These are phyloP conservation scores for Oreotrochilus melanogaster DNA, from an alignment of 2,113 vertebrate species.

Conservation along the genomic window DNA sequence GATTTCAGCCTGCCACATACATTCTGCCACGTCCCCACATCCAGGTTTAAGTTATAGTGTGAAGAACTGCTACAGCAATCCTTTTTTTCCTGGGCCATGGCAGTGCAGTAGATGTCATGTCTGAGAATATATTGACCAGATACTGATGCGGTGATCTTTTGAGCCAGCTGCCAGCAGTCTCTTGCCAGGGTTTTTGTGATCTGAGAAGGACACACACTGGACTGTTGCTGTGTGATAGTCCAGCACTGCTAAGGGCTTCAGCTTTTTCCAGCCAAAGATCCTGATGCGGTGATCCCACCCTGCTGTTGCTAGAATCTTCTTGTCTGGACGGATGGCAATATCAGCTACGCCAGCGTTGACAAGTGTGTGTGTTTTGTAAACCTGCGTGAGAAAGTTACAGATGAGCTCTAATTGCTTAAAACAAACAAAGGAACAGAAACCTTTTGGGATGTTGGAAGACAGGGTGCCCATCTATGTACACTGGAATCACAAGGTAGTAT, in stretches of 20 bases:
- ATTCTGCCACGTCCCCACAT: background rate
- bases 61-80: background rate
- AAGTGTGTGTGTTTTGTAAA: slow-evolving; percentile 77
- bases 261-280: slow-evolving; percentile 90
- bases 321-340: slow-evolving; percentile 84
- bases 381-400: slow-evolving; percentile 73
- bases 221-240: slow-evolving; percentile 87
- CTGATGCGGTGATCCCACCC: slow-evolving; percentile 94
- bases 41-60: background rate
- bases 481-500: background rate
- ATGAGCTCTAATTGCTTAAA: background rate
- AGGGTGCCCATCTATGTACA: background rate
- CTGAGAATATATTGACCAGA: slow-evolving; percentile 90
- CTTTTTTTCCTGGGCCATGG: background rate
- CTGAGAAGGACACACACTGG: slow-evolving; percentile 88
- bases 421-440: background rate
- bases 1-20: background rate
- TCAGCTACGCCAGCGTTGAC: slow-evolving; percentile 91
- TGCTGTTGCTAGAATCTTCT: slow-evolving; percentile 87
- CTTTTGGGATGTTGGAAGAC: background rate
- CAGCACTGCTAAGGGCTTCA: slow-evolving; percentile 90
- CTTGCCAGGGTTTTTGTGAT: slow-evolving; percentile 72
- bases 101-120: slow-evolving; percentile 14
- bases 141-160: slow-evolving; percentile 90
- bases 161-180: slow-evolving; percentile 92